phyloP scores from a whole-genome alignment of 2,797 vertebrate genomes.

The Pipistrellus nathusii region DNA sequence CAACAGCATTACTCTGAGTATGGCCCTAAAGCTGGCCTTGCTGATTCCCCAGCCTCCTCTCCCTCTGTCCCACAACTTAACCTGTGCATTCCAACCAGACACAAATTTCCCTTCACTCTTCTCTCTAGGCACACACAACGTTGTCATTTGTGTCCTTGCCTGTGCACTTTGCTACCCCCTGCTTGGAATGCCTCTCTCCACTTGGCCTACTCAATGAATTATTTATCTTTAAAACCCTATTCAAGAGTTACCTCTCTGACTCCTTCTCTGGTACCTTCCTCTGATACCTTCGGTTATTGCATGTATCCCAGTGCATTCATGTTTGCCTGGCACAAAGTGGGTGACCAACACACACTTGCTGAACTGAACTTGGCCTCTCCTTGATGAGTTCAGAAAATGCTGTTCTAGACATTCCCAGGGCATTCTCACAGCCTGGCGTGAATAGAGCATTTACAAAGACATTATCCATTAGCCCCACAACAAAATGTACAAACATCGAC shows the following conservation, averaged over 20 bases:
- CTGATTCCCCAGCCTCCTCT: not conserved
- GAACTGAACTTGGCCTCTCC: slow-evolving; percentile 55
- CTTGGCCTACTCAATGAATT: not conserved
- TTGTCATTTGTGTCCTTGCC: not conserved
- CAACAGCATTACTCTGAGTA: not conserved
- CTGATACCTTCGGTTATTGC: not conserved
- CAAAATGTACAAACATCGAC: slow-evolving; percentile 68
- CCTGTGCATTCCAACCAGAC: not conserved
- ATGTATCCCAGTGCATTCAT: not conserved
- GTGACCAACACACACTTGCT: slow-evolving; percentile 22
- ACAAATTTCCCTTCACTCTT: not conserved
- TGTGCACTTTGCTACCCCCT: not conserved
- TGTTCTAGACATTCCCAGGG: slow-evolving; percentile 57
- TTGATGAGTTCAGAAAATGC: slow-evolving; percentile 42
- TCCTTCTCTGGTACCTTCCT: not conserved
- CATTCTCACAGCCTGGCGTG: slow-evolving; percentile 25
- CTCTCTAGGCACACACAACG: not conserved
- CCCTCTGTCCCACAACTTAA: not conserved
- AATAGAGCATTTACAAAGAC: slow-evolving; percentile 66
- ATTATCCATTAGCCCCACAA: slow-evolving; percentile 57
- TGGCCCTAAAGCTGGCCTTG: not conserved
- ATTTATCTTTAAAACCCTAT: not conserved
- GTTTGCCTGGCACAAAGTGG: slow-evolving; percentile 34
- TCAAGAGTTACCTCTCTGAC: not conserved
- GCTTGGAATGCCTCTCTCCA: not conserved